Base-by-base conservation (phyloP, 1,140 invertebrate species). In the Teleogryllus occipitalis region DNA sequence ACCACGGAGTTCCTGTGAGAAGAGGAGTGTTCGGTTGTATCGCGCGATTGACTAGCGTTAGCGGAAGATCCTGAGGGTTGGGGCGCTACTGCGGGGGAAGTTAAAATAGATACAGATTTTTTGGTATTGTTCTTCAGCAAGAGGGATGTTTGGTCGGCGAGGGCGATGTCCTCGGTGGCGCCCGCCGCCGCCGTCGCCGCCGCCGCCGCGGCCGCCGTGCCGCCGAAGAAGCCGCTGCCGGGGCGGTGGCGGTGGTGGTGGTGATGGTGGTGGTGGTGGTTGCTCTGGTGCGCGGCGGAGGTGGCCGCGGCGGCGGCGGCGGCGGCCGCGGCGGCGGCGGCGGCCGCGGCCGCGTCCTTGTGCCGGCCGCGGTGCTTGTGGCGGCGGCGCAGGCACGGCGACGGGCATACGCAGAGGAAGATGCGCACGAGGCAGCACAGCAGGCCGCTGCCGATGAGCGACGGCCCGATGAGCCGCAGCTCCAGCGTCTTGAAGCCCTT, bases 401-500 rank as follows among this genome's bases (percentile, higher is more conserved):
- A 89, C 76, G 90, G 85, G 82, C 87, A 90, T 76, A 89, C 89
- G 84, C 90, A 90, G 80, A 90, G 87, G 81, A 88, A 84, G 79
- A 90, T 89, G 80, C 90, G 87, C 80, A 90, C 85, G 80, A 90
- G 81, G 84, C 90, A 90, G 83, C 88, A 90, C 74, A 88, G 85
- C 78, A 90, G 85, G 46, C 90, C 90, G 78, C 89, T 85, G 82
- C 89, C 90, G 80, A 92, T 88, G 65, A 95, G 89, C 73, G 93
- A 92, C 72, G 95, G 95, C 72, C 94, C 95, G 85, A 96, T 94
- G 81, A 95, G 89, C 79, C 93, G 90, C 76, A 96, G 87, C 85
- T 95, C 94, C 73, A 93, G 89, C 76, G 94, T 95, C 86, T 95
- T 93, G 89, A 96, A 96, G 82, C 94, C 94, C 87, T 95, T 95